A percentile compares a stretch with the other conserved stretches of the same genome.
These are phyloP conservation scores for Carabus problematicus DNA, from an alignment of 2,888 invertebrate species.

Conservation along the genomic window DNA sequence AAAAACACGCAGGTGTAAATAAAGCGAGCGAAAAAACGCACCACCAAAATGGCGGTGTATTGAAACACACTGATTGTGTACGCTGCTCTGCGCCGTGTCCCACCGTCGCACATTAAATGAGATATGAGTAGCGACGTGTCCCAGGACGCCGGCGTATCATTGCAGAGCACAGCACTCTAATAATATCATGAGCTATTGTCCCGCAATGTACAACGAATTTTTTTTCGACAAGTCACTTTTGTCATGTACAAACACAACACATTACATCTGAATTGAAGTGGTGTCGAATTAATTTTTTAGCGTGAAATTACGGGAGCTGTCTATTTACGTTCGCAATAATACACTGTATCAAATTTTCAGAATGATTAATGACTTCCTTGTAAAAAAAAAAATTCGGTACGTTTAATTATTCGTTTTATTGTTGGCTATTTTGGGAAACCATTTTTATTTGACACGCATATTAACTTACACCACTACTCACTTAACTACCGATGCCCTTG, in stretches of 20 bases:
- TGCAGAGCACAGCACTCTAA: too few species aligned
- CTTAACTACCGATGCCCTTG: too few species aligned
- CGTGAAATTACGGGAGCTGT: constrained; percentile 11
- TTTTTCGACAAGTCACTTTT: constrained; percentile 18
- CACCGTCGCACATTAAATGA: neutral
- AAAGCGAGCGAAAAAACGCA: too few species aligned
- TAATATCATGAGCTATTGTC: too few species aligned
- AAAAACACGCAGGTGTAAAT: too few species aligned
- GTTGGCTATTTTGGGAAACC: too few species aligned
- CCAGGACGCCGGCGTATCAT: neutral
- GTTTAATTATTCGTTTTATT: too few species aligned
- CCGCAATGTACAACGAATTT: too few species aligned
- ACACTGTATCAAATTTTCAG: constrained; percentile 17
- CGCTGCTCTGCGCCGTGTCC: neutral
- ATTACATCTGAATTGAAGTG: constrained; percentile 8
- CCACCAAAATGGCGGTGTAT: too few species aligned
- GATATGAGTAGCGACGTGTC: constrained; percentile 8
- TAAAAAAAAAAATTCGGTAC: constrained; percentile 9
- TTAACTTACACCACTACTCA: too few species aligned
- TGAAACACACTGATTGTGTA: neutral
- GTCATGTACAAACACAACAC: neutral
- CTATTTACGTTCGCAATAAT: neutral
- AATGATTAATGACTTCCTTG: constrained; percentile 21
- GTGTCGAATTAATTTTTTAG: constrained; percentile 5
- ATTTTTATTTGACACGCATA: too few species aligned